Conservation (phyloP, 2,888 invertebrate species). For the Schrankia costaestrigalis region DNA sequence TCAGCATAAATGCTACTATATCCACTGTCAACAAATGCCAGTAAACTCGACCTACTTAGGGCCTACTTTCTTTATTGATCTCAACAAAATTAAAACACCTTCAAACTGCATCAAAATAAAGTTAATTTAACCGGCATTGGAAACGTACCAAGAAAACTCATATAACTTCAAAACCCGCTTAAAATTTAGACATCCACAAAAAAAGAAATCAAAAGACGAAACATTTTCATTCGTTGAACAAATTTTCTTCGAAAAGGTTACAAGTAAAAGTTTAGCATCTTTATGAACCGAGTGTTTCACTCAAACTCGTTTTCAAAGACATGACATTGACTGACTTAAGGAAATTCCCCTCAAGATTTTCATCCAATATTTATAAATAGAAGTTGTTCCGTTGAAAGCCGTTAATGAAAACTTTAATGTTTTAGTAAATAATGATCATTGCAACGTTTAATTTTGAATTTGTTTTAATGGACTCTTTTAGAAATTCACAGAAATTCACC, state of each 20-base stretch:
- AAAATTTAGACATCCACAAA: background rate
- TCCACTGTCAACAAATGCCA: too few relatives aligned
- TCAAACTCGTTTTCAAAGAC: constrained; percentile 12
- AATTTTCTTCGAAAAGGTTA: constrained; percentile 12
- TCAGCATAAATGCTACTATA: too few relatives aligned
- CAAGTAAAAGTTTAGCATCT: constrained; percentile 10
- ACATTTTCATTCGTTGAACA: constrained; percentile 4
- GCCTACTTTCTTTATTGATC: too few relatives aligned
- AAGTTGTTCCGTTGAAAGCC: background rate
- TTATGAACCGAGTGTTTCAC: constrained; percentile 9
- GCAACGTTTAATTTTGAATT: too few relatives aligned
- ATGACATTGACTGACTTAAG: constrained; percentile 24
- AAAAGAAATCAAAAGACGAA: constrained; percentile 6
- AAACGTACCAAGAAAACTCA: background rate
- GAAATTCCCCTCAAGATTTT: constrained; percentile 6
- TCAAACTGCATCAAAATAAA: too few relatives aligned
- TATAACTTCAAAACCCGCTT: background rate
- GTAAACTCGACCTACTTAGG: too few relatives aligned
- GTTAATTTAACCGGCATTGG: too few relatives aligned
- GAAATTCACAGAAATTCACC: too few relatives aligned
- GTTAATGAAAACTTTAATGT: too few relatives aligned
- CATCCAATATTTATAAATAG: constrained; percentile 4
- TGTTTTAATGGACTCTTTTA: too few relatives aligned
- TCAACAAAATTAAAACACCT: too few relatives aligned
- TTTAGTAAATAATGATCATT: too few relatives aligned